Percentiles rank a stretch among this genome's conserved stretches.
Evolutionary conservation across 2,797 vertebrate genomes (phyloP).

Genomic region (Delichon dasypus): DNA sequence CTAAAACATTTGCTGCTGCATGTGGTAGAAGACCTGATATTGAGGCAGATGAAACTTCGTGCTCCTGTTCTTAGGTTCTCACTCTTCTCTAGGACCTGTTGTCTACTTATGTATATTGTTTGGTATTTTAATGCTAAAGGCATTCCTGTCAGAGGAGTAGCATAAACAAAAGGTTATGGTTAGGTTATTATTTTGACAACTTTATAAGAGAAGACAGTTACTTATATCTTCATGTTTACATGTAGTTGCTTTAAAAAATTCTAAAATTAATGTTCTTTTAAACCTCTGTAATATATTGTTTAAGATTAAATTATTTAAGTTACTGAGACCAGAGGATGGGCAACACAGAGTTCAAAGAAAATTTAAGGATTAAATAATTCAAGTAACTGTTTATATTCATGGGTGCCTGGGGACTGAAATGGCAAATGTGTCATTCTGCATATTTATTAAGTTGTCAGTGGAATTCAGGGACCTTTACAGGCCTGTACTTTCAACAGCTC

Average conservation of each 20-base stretch:
- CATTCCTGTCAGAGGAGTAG: background rate
- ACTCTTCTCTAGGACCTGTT: background rate
- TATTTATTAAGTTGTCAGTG: background rate
- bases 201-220: background rate
- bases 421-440: background rate
- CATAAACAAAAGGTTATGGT: background rate
- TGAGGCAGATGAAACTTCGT: background rate
- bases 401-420: background rate
- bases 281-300: background rate
- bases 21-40: background rate
- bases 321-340: background rate
- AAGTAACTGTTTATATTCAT: background rate
- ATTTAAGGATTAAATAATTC: conserved; percentile 23
- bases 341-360: background rate
- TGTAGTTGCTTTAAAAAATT: conserved; percentile 5
- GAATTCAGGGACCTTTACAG: background rate
- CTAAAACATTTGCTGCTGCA: background rate
- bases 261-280: background rate
- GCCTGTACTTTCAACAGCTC: background rate
- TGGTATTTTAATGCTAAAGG: background rate
- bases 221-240: background rate
- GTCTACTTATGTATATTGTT: background rate
- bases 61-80: background rate
- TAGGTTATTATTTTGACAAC: background rate
- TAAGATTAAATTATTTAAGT: conserved; percentile 9